Conservation (phyloP, 2,797 vertebrate species). For the Pitangus sulphuratus region DNA sequence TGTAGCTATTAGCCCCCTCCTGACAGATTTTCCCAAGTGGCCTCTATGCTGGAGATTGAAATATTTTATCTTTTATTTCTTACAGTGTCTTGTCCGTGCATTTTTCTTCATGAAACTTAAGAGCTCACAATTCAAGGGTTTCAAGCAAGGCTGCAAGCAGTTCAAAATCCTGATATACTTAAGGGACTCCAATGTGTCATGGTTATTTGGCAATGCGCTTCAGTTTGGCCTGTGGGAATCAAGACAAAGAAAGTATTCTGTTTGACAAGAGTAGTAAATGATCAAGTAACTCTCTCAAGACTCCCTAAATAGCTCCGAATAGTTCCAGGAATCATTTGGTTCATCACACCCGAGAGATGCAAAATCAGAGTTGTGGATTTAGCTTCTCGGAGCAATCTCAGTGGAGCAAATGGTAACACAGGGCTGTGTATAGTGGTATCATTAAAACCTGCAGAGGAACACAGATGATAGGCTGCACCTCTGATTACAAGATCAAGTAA, state of each 20-base stretch:
- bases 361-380: neutral
- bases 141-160: neutral
- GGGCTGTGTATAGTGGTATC: neutral
- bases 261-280: constrained; percentile 9
- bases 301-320: constrained; percentile 37
- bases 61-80: neutral
- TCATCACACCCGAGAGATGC: neutral
- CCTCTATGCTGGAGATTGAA: neutral
- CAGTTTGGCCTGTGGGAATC: neutral
- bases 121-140: neutral
- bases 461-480: neutral
- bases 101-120: neutral
- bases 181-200: neutral
- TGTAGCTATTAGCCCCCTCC: neutral
- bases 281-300: neutral
- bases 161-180: neutral
- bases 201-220: neutral
- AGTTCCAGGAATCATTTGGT: constrained; percentile 45
- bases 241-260: neutral
- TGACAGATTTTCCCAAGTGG: neutral
- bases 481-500: neutral
- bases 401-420: neutral
- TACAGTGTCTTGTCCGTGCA: neutral
- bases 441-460: neutral
- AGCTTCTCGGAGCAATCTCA: neutral